Percentiles rank a stretch among this genome's conserved stretches.
These are phyloP conservation scores for Strigamia crassipes DNA, from an alignment of 2,888 invertebrate species.

Conservation along the genomic window DNA sequence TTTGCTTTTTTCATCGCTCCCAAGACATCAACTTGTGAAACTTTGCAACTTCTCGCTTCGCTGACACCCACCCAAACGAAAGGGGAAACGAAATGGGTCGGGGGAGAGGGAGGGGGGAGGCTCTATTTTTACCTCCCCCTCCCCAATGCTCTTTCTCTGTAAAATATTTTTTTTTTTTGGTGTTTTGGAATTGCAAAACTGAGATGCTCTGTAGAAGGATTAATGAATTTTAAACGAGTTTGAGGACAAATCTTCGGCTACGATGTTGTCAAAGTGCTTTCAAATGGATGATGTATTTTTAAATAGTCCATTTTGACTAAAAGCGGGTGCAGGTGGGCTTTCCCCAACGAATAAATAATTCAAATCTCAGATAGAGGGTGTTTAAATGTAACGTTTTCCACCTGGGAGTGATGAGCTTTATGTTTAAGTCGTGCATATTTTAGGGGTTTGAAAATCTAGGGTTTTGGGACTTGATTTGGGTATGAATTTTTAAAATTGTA, in stretches of 20 bases:
- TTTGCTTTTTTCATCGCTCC: slow-evolving; percentile 27
- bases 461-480: no score
- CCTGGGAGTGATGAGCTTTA: neutral
- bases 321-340: slow-evolving; percentile 30
- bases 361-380: neutral
- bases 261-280: slow-evolving; percentile 11
- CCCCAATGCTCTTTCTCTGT: neutral
- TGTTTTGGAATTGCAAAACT: neutral
- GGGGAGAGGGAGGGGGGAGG: no score
- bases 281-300: slow-evolving; percentile 14
- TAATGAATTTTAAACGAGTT: slow-evolving; percentile 12
- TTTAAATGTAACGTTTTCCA: neutral
- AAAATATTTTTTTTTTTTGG: neutral
- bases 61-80: slow-evolving; percentile 22
- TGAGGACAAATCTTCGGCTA: neutral
- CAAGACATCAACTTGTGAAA: slow-evolving; percentile 26
- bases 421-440: neutral
- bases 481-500: no score
- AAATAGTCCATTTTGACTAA: slow-evolving; percentile 20
- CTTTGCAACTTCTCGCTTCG: slow-evolving; percentile 20
- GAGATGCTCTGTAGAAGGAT: neutral
- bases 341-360: neutral
- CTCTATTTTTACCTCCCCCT: neutral
- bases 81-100: no score
- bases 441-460: neutral